Percentiles rank a stretch among this genome's conserved stretches.
phyloP scores from a whole-genome alignment of 2,797 vertebrate genomes.

The Hirundo rustica region DNA sequence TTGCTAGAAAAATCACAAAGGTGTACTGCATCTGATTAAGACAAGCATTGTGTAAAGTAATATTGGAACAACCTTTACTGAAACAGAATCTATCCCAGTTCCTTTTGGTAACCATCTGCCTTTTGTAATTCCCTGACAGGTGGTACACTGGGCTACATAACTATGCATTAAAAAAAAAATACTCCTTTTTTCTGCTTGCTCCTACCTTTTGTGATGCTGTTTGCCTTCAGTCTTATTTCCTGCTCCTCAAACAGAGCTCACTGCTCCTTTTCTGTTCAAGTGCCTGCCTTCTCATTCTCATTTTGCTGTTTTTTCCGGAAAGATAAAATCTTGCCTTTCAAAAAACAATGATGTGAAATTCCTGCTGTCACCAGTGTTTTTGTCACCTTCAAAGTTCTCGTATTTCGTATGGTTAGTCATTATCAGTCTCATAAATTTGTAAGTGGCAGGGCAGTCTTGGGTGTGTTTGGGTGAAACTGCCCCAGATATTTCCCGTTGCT shows the following conservation, averaged over 20 bases:
- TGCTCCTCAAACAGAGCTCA: neutral
- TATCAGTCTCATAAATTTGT: neutral
- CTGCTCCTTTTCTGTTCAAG: neutral
- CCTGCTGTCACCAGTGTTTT: constrained; percentile 22
- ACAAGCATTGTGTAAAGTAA: neutral
- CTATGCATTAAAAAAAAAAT: neutral
- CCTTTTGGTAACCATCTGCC: constrained; percentile 8
- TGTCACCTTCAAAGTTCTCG: neutral
- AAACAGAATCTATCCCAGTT: neutral
- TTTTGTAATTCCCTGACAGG: neutral
- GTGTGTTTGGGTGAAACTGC: neutral
- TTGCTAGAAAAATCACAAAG: neutral
- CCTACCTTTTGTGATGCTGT: neutral
- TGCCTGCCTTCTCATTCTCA: neutral
- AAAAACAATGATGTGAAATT: constrained; percentile 16
- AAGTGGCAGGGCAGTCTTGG: neutral
- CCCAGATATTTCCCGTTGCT: neutral
- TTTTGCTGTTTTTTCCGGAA: neutral
- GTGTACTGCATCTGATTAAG: neutral
- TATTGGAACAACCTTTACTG: neutral
- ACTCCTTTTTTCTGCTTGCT: neutral
- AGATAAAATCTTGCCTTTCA: constrained; percentile 46
- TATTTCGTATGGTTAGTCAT: neutral
- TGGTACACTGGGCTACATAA: neutral
- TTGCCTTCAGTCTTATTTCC: neutral